These are phyloP conservation scores for Apogon hyalosoma DNA, from an alignment of 2,797 vertebrate species.

Conservation along the genomic window DNA sequence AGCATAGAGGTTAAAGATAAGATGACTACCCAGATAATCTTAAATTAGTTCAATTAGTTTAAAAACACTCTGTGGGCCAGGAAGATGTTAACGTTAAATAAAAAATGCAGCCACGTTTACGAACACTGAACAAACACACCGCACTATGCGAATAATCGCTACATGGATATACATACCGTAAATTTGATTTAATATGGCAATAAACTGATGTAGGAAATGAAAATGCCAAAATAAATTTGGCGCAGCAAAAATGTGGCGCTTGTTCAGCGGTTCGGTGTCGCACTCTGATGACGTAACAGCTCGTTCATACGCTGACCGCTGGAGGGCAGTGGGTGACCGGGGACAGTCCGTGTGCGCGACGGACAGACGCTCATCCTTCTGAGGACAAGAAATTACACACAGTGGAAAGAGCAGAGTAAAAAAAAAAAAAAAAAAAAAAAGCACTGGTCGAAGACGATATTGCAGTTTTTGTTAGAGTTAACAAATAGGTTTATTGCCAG, in stretches of 20 bases:
- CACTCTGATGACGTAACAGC: constrained; percentile 42
- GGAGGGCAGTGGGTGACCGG: constrained; percentile 26
- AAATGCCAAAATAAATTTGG: constrained; percentile 24
- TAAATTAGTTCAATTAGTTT: constrained; percentile 8
- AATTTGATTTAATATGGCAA: neutral
- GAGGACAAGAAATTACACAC: neutral
- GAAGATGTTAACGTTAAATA: neutral
- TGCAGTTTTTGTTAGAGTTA: too few species aligned
- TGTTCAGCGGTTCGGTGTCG: constrained; percentile 44
- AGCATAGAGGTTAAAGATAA: neutral
- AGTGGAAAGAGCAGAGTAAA: neutral
- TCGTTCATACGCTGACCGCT: neutral
- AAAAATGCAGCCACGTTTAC: neutral
- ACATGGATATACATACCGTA: constrained; percentile 37
- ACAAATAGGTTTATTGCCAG: too few species aligned
- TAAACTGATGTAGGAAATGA: neutral
- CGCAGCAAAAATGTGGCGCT: constrained; percentile 70
- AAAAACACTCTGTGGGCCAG: neutral
- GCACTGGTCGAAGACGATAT: too few species aligned
- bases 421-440: too few species aligned
- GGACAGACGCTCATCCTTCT: too few species aligned
- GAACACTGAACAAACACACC: rapidly evolving
- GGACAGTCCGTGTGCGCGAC: too few species aligned
- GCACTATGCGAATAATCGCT: neutral
- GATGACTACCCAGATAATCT: constrained; percentile 7